Percentiles rank a stretch among this genome's conserved stretches.
Conservation (phyloP, 92 coral and sea anemone genomes). For the Heteractis magnifica region DNA sequence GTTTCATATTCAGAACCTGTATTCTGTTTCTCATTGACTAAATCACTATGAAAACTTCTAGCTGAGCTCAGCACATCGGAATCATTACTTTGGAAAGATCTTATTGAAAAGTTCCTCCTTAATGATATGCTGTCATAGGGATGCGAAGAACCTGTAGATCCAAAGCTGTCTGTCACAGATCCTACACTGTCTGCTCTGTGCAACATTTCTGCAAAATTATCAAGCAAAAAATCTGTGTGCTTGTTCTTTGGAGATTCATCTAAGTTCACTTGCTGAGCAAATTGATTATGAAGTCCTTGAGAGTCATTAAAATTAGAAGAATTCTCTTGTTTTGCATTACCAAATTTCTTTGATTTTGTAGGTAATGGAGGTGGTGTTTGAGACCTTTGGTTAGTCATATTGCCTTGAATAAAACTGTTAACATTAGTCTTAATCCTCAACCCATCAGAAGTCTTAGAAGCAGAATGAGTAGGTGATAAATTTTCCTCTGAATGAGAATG, state of each 20-base stretch:
- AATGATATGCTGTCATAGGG: slow-evolving; percentile 75
- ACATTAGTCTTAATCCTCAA: not conserved
- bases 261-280: slow-evolving; percentile 30
- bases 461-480: slow-evolving; percentile 32
- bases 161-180: slow-evolving; percentile 19
- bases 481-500: slow-evolving; percentile 26
- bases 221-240: not conserved
- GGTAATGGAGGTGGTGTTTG: slow-evolving; percentile 34
- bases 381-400: not conserved
- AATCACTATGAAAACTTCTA: not conserved
- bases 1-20: not conserved
- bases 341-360: slow-evolving; percentile 13
- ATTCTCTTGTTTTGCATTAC: not conserved
- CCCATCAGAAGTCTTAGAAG: slow-evolving; percentile 5
- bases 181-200: slow-evolving; percentile 10
- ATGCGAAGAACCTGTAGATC: slow-evolving; percentile 45
- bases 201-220: not conserved
- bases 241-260: not conserved
- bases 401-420: not conserved
- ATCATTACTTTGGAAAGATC: slow-evolving; percentile 38
- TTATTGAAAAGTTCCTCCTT: slow-evolving; percentile 39
- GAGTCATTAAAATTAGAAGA: not conserved
- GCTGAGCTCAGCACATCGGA: slow-evolving; percentile 13
- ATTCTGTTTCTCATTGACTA: not conserved
- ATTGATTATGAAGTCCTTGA: not conserved